These are phyloP conservation scores for Sisor rabdophorus DNA, from an alignment of 2,113 vertebrate genomes.

Conservation along the genomic window DNA sequence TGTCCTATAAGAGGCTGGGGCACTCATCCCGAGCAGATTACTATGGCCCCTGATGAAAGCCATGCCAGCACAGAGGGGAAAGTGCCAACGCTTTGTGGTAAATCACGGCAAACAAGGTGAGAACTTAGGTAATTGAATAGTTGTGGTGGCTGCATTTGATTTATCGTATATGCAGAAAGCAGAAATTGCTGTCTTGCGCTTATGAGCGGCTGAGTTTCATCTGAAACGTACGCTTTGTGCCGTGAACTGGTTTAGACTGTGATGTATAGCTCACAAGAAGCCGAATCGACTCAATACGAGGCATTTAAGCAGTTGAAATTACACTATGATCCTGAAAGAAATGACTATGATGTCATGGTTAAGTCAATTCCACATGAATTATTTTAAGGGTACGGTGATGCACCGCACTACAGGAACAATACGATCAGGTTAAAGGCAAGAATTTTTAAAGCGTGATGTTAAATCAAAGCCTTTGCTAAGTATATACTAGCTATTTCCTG, in stretches of 20 bases:
- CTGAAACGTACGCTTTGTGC: slow-evolving; percentile 8
- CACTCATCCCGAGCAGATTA: slow-evolving; percentile 70
- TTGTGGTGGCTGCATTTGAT: slow-evolving; percentile 54
- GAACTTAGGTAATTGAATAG: slow-evolving; percentile 68
- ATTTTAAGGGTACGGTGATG: not conserved
- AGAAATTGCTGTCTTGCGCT: slow-evolving; percentile 40
- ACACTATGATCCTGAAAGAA: slow-evolving; percentile 15
- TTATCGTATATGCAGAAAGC: slow-evolving; percentile 56
- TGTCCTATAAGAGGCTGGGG: slow-evolving; percentile 67
- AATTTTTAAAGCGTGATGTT: not conserved
- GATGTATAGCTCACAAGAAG: slow-evolving; percentile 11
- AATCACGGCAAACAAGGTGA: slow-evolving; percentile 73
- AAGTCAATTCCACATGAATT: not conserved
- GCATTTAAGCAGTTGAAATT: slow-evolving; percentile 2
- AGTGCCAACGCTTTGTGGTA: slow-evolving; percentile 63
- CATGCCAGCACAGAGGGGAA: slow-evolving; percentile 51
- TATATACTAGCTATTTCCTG: not conserved
- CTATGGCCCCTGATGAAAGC: slow-evolving; percentile 60
- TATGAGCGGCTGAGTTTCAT: slow-evolving; percentile 16
- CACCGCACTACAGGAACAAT: not conserved
- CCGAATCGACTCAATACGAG: not conserved
- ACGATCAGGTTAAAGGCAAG: not conserved
- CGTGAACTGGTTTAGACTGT: slow-evolving; percentile 24
- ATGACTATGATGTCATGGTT: slow-evolving; percentile 21
- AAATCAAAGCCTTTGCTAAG: not conserved